These are phyloP conservation scores for Chydorus sphaericus DNA, from an alignment of 2,888 invertebrate genomes.

Conservation along the genomic window DNA sequence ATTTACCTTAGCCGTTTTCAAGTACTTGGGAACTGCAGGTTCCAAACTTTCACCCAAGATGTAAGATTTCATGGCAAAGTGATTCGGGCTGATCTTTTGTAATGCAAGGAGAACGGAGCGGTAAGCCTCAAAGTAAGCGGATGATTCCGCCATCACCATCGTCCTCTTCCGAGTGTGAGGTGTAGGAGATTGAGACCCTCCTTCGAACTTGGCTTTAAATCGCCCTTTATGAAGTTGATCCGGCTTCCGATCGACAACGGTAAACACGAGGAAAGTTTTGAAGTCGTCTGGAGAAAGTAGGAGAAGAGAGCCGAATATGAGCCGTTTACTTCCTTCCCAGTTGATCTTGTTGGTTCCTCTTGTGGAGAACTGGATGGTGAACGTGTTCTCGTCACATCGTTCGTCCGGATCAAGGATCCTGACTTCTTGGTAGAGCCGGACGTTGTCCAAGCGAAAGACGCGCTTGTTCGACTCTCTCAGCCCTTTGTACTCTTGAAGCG, in stretches of 20 bases:
- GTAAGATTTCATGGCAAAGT: slow-evolving; percentile 51
- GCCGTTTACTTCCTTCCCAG: slow-evolving; percentile 39
- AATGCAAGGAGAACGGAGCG: slow-evolving; percentile 55
- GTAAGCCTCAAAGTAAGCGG: slow-evolving; percentile 69
- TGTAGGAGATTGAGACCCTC: slow-evolving; percentile 15
- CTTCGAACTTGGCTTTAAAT: slow-evolving; percentile 31
- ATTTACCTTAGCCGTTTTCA: too few relatives aligned
- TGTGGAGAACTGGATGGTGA: slow-evolving; percentile 22
- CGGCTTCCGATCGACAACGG: slow-evolving; percentile 43
- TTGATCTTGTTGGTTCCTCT: slow-evolving; percentile 26
- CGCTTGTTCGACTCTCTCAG: neutral
- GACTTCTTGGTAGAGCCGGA: slow-evolving; percentile 20
- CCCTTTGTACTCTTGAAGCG: slow-evolving; percentile 37
- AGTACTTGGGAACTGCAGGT: slow-evolving; percentile 30
- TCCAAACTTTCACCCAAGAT: slow-evolving; percentile 38
- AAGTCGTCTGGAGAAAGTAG: slow-evolving; percentile 56
- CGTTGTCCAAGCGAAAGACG: neutral
- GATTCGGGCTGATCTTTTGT: slow-evolving; percentile 37
- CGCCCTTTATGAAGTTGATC: slow-evolving; percentile 38
- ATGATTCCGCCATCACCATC: slow-evolving; percentile 56
- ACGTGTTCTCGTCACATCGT: neutral
- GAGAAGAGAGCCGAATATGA: slow-evolving; percentile 55
- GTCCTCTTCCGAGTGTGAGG: slow-evolving; percentile 23
- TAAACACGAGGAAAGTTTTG: slow-evolving; percentile 48
- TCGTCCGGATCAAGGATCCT: slow-evolving; percentile 16